phyloP scores from a whole-genome alignment of 2,797 vertebrate species.

The Erpetoichthys calabaricus region DNA sequence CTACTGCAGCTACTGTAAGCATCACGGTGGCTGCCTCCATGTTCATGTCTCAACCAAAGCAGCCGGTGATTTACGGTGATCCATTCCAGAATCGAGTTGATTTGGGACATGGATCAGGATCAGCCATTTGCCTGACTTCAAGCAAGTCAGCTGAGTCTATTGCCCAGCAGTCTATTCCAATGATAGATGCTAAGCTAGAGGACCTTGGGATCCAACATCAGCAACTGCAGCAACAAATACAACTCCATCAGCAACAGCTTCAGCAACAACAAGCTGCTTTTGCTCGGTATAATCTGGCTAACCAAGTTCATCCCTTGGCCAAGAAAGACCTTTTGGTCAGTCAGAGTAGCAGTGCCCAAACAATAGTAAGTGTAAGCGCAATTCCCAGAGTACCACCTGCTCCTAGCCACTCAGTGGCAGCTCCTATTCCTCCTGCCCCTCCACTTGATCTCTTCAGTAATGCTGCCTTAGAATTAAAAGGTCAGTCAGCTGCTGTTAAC shows the following conservation, averaged over 20 bases:
- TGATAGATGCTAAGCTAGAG: constrained; percentile 64
- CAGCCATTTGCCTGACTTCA: constrained; percentile 82
- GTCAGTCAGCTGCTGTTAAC: constrained; percentile 63
- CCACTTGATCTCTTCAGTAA: constrained; percentile 61
- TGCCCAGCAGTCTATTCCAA: constrained; percentile 40
- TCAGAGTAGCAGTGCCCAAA: constrained; percentile 57
- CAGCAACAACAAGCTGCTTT: constrained; percentile 68
- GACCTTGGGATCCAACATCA: constrained; percentile 58
- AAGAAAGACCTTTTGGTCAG: constrained; percentile 77
- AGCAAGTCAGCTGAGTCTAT: constrained; percentile 56
- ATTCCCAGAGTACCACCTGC: constrained; percentile 60
- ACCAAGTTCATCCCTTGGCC: constrained; percentile 65
- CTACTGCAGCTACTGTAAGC: constrained; percentile 69
- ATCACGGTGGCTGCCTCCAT: constrained; percentile 77
- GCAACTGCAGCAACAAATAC: constrained; percentile 50
- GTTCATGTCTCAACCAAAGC: constrained; percentile 78
- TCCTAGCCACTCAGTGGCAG: constrained; percentile 44
- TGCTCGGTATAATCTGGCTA: constrained; percentile 75
- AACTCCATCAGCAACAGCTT: constrained; percentile 34
- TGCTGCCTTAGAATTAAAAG: constrained; percentile 70
- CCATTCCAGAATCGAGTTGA: constrained; percentile 86
- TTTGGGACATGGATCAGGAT: constrained; percentile 78
- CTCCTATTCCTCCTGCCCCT: constrained; percentile 30
- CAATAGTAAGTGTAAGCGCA: constrained; percentile 42
- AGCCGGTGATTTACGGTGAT: constrained; percentile 81